phyloP scores from a whole-genome alignment of 2,888 invertebrate species.

The Nomada hirtipes region DNA sequence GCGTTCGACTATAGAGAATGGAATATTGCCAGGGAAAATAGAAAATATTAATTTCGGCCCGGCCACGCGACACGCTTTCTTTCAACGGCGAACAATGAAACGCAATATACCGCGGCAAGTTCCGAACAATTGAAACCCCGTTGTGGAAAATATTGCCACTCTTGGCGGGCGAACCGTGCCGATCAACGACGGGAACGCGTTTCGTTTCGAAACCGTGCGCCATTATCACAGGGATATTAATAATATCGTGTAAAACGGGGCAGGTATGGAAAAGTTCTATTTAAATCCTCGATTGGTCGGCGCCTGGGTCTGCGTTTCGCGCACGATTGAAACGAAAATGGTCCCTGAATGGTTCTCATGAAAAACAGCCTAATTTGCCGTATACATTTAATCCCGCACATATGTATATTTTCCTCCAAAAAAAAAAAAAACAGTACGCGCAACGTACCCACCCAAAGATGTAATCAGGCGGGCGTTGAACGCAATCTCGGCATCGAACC shows the following conservation, averaged over 20 bases:
- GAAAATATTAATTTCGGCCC: constrained; percentile 49
- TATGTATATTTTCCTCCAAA: too few relatives aligned
- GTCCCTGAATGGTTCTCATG: too few relatives aligned
- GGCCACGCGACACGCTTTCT: constrained; percentile 39
- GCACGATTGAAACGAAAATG: too few relatives aligned
- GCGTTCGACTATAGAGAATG: constrained; percentile 29
- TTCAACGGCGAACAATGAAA: constrained; percentile 35
- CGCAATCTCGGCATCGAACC: not conserved
- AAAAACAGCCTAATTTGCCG: too few relatives aligned
- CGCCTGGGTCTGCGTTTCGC: too few relatives aligned
- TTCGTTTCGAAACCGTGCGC: not conserved
- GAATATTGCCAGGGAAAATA: constrained; percentile 40
- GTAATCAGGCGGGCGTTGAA: constrained; percentile 5
- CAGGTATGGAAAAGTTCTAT: too few relatives aligned
- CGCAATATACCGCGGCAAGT: constrained; percentile 28
- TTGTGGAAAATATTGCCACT: constrained; percentile 46
- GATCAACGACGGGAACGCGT: constrained; percentile 27
- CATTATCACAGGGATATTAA: constrained; percentile 18
- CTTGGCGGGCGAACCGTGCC: constrained; percentile 16
- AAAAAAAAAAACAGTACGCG: too few relatives aligned
- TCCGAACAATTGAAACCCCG: constrained; percentile 28
- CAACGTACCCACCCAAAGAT: not conserved
- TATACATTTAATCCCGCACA: too few relatives aligned
- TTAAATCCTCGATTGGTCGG: too few relatives aligned
- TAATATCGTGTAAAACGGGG: not conserved